A percentile compares a stretch with the other conserved stretches of the same genome.
Evolutionary conservation across 2,888 invertebrate genomes (phyloP).

Genomic region (Sicus ferrugineus): DNA sequence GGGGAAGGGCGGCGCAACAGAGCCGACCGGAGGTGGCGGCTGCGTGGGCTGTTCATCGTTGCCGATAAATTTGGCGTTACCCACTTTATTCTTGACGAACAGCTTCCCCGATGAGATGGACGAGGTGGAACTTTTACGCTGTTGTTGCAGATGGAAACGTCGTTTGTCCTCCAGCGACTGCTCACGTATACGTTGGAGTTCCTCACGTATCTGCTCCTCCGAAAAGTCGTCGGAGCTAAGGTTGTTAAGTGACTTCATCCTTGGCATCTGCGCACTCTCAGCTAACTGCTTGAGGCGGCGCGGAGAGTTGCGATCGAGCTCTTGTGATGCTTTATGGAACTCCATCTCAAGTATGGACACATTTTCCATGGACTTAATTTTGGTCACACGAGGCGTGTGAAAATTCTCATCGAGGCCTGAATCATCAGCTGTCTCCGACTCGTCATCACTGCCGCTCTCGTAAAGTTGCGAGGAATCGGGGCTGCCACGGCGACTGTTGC

Average conservation of each 20-base stretch:
- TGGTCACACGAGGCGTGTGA: slow-evolving; percentile 62
- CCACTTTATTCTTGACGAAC: slow-evolving; percentile 61
- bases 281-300: slow-evolving; percentile 56
- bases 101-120: slow-evolving; percentile 53
- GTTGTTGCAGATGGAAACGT: slow-evolving; percentile 51
- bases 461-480: slow-evolving; percentile 48
- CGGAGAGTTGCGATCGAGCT: slow-evolving; percentile 61
- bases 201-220: slow-evolving; percentile 55
- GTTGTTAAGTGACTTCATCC: slow-evolving; percentile 63
- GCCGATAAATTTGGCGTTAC: slow-evolving; percentile 64
- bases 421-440: slow-evolving; percentile 55
- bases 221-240: slow-evolving; percentile 58
- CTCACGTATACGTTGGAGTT: slow-evolving; percentile 57
- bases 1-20: slow-evolving; percentile 47
- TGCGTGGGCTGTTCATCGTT: slow-evolving; percentile 53
- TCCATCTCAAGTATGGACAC: slow-evolving; percentile 63
- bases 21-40: not conserved
- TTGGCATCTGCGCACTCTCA: slow-evolving; percentile 55
- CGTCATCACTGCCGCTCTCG: slow-evolving; percentile 50
- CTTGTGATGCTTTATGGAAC: slow-evolving; percentile 61
- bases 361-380: slow-evolving; percentile 64
- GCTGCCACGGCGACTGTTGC: slow-evolving; percentile 45
- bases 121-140: slow-evolving; percentile 55
- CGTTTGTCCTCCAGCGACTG: slow-evolving; percentile 53
- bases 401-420: slow-evolving; percentile 63